phyloP scores from a whole-genome alignment of 2,113 vertebrate species.

The Riparia riparia region DNA sequence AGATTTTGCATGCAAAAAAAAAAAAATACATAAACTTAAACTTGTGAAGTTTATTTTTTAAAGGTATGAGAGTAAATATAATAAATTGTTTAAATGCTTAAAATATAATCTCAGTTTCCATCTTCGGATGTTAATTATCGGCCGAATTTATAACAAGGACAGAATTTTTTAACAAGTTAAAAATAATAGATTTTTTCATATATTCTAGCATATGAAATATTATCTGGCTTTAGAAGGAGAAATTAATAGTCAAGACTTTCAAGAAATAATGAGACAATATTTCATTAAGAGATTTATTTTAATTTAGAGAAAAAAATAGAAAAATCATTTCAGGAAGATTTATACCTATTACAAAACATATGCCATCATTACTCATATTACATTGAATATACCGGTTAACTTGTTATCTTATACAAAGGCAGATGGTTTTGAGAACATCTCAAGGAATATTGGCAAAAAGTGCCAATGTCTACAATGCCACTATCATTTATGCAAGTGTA shows the following conservation, averaged over 20 bases:
- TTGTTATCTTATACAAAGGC: not conserved
- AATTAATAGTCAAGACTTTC: not conserved
- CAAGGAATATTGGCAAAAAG: not conserved
- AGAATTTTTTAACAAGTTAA: not conserved
- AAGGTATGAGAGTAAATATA: not conserved
- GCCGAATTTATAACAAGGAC: not conserved
- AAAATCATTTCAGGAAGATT: not conserved
- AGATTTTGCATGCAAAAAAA: not conserved
- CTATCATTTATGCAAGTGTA: not conserved
- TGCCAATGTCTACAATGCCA: not conserved
- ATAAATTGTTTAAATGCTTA: not conserved
- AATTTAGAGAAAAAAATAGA: not conserved
- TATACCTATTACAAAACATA: not conserved
- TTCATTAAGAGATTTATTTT: not conserved
- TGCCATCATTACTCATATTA: not conserved
- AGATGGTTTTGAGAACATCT: not conserved
- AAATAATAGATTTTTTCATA: not conserved
- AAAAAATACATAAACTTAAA: not conserved
- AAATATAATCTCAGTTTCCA: not conserved
- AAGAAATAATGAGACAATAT: constrained; percentile 24
- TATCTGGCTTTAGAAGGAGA: not conserved
- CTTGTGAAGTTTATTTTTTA: not conserved
- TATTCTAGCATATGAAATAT: not conserved
- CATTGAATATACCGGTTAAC: not conserved
- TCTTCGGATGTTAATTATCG: not conserved